Evolutionary conservation across 2,113 vertebrate genomes (phyloP), one percentile per base, ranked within the genome.

Genomic region (Festucalex cinctus): DNA sequence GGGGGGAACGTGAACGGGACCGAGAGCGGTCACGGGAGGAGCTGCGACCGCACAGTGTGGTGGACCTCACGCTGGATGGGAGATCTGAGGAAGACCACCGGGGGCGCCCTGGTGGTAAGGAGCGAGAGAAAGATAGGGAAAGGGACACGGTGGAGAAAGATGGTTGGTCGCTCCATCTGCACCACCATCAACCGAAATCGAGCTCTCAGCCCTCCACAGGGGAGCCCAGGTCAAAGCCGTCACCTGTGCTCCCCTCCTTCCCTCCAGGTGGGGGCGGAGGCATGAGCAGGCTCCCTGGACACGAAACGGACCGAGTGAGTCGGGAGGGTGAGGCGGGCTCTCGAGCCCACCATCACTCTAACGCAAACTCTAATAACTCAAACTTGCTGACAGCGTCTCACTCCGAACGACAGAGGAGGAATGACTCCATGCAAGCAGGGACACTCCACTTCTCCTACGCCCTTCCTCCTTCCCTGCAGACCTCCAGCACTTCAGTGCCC

Each of bases 361-460:
- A 75, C 46, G 24, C 56, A 0, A 74, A 80, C 73, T 26, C 75
- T 0, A 74, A 73, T 41, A 69, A 82, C 73, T 80, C 79, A 20
- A 81, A 69, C 37, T 19, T 17, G n/a, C 36, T 37, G 39, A 26
- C 60, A 1, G n/a, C 63, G 71, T 70, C 84, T 0, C 88, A 89
- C 0, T 66, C 86, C 35, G 92, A 92, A 6, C 68, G 84, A 0
- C 88, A 90, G 67, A 92, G 94, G 79, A 90, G 92, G 35, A 88
- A 83, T 0, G 94, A 98, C 68, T 77, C 92, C 68, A 84, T 91
- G 0, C 85, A 93, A 0, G 70, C 85, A n/a, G 82, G 91, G 9
- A 76, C 78, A 48, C 86, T 95, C 86, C 92, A 94, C 75, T 39
- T 93, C 70, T 84, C 94, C 72, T 95, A 91, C 73, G 88, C 76